Evolutionary conservation across 2,797 vertebrate genomes (phyloP), one percentile per base, ranked within the genome.

Genomic region (Channallabes apus): DNA sequence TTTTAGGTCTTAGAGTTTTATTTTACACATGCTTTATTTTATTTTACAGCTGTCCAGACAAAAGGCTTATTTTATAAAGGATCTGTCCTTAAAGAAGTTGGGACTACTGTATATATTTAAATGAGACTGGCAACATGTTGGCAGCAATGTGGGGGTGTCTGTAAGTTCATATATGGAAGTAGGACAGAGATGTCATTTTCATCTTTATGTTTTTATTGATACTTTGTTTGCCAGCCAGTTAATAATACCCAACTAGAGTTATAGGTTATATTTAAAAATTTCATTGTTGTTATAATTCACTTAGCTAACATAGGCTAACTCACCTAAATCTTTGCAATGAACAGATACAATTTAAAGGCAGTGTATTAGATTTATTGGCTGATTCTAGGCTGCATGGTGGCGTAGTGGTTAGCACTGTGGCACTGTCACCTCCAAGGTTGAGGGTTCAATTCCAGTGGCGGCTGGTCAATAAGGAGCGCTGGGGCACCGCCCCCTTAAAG

Each of bases 1-100:
- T 83, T 73, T 73, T 58, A 83, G 56, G 27, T 17, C 6, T 11
- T n/a, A n/a, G 61, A 62, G 59, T 80, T 80, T 46, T 79, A 62
- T 64, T 80, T 65, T 65, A 12, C 38, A 65, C 46, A 65, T n/a
- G 38, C n/a, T 80, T 51, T 51, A 12, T 3, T 51, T 51, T 12
- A 51, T 12, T 51, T 51, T 12, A 11, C 46, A 51, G 46, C 77
- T 62, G n/a, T 64, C 61, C 51, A 27, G 38, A 80, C n/a, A 54
- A 15, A 79, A 62, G 27, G 56, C 41, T 79, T 41, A 62, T 41
- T 46, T 64, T 41, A 41, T 64, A 27, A 80, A 80, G 11, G 22
- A 15, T 64, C 35, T 17, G 59, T 14, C 76, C 24, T 20, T 22
- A 35, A 61, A 58, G 32, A 61, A 46, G 35, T 14, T 27, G 22